Percentiles rank a stretch among this genome's conserved stretches.
phyloP scores from a whole-genome alignment of 2,888 invertebrate species.

The Bibio marci region DNA sequence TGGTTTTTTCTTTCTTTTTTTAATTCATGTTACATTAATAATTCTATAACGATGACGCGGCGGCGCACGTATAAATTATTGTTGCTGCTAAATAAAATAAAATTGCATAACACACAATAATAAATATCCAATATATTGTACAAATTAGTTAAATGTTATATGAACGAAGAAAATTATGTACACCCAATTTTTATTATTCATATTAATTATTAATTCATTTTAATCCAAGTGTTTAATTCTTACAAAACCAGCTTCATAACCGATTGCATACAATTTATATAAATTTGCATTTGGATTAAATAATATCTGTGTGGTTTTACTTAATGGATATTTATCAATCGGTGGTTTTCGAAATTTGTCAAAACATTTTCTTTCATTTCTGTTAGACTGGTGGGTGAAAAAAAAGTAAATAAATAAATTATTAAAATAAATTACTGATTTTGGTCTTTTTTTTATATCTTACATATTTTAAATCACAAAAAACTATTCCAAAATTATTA shows the following conservation, averaged over 20 bases:
- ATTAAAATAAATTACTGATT: background rate
- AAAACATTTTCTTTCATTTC: background rate
- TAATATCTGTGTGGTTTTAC: constrained; percentile 19
- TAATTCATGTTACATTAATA: too few relatives aligned
- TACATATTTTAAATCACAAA: constrained; percentile 13
- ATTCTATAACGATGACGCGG: too few relatives aligned
- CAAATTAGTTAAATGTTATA: too few relatives aligned
- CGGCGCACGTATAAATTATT: too few relatives aligned
- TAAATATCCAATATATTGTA: too few relatives aligned
- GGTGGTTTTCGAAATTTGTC: constrained; percentile 11
- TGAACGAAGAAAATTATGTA: too few relatives aligned
- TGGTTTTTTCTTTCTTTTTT: too few relatives aligned
- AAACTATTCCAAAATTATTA: constrained; percentile 19
- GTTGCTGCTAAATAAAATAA: too few relatives aligned
- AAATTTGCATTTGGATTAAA: constrained; percentile 20
- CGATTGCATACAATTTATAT: constrained; percentile 18
- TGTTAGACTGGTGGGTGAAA: background rate
- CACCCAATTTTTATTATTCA: too few relatives aligned
- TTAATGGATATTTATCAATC: constrained; percentile 12
- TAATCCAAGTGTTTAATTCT: constrained; percentile 2
- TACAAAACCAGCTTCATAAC: constrained; percentile 23
- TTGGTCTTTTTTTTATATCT: background rate
- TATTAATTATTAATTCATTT: background rate
- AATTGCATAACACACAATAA: too few relatives aligned
- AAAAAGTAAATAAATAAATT: background rate